Base-by-base conservation (phyloP, 2,888 invertebrate species). In the Pemphredon lugubris region DNA sequence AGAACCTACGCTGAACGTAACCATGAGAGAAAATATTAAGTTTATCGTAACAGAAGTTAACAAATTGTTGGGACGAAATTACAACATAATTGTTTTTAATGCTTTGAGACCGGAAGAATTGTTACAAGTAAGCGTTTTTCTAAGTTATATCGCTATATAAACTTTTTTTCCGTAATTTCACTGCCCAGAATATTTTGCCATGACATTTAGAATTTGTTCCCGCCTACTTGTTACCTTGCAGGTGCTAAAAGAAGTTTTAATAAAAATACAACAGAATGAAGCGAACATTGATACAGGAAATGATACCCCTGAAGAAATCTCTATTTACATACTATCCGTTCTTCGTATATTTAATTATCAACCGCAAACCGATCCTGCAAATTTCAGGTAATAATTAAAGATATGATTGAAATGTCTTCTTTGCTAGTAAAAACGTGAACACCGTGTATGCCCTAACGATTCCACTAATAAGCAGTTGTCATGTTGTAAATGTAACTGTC, bases 81-180 rank as follows among this genome's bases (percentile, higher is more conserved):
- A 94, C 84, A 96, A 96, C 85, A 90, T 97, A 69, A 95, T 97
- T 83, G 95, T 95, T 78, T 96, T 97, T 89, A 97, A 97, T 90
- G 93, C 95, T 3, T 90, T 97, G 66, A 93, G 93, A 69, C 93
- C 94, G 45, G 93, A 94, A 72, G 94, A 95, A 84, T 90, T 97
- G 64, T 89, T 97, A 16, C 96, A 96, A 91, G 91, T 96, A 77
- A 73, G 68, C 21, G 11, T 21, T 21, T 5, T 26, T 26, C 4
- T 7, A 7, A 26, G 26, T 5, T n/a, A n/a, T n/a, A n/a, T n/a
- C n/a, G n/a, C n/a, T n/a, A n/a, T n/a, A n/a, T n/a, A n/a, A n/a
- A n/a, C 26, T 26, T 3, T 26, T 26, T 26, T 7, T 5, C 26
- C 26, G 26, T 26, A 26, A n/a, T n/a, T n/a, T n/a, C 26, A 26